A percentile compares a stretch with the other conserved stretches of the same genome.
Conservation (phyloP, 2,113 vertebrate genomes). For the Spheniscus mendiculus region DNA sequence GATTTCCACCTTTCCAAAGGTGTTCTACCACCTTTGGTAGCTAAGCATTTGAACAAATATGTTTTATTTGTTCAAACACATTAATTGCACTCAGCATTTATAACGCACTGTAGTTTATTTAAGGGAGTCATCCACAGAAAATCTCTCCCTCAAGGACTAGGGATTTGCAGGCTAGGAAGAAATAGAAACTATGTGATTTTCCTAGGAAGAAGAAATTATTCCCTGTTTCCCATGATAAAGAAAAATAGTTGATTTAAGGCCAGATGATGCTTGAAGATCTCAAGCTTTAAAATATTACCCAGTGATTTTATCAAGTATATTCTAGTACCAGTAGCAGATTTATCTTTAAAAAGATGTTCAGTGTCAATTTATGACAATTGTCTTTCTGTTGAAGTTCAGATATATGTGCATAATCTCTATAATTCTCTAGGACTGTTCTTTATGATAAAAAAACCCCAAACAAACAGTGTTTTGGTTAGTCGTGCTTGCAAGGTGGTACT, state of each 20-base stretch:
- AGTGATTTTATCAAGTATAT: background rate
- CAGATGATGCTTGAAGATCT: background rate
- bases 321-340: too few species aligned
- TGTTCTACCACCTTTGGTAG: background rate
- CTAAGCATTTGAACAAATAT: background rate
- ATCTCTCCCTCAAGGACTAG: background rate
- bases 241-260: background rate
- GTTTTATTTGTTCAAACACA: background rate
- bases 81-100: background rate
- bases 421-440: background rate
- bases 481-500: too few species aligned
- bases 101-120: background rate
- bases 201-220: background rate
- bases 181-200: background rate
- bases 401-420: background rate
- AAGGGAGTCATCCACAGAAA: background rate
- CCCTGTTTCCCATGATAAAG: background rate
- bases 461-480: too few species aligned
- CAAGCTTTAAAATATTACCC: background rate
- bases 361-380: background rate
- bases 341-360: background rate
- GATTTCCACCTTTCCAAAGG: background rate
- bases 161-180: background rate
- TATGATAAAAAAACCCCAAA: background rate
- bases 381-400: background rate